These are phyloP conservation scores for Phoenicopterus ruber DNA, from an alignment of 2,113 vertebrate genomes.

Conservation along the genomic window DNA sequence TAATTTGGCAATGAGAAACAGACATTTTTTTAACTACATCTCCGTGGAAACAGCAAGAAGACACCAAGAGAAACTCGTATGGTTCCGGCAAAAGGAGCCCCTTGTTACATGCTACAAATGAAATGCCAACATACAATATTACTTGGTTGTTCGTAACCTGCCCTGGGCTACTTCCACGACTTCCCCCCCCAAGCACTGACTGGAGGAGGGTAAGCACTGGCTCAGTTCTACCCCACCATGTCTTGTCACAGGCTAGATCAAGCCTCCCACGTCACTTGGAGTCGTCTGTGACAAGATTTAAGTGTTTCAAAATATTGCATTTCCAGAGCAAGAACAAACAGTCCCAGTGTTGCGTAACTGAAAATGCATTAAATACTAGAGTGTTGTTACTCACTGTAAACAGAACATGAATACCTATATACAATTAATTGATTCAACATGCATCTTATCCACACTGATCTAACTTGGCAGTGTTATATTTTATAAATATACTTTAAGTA, in stretches of 20 bases:
- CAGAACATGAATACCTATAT: constrained; percentile 50
- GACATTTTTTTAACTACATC: neutral
- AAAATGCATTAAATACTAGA: constrained; percentile 50
- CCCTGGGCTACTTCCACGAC: neutral
- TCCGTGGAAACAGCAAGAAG: constrained; percentile 23
- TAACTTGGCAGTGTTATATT: constrained; percentile 53
- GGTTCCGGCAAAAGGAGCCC: neutral
- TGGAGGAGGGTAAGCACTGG: neutral
- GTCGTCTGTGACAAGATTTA: constrained; percentile 59
- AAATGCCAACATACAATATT: neutral
- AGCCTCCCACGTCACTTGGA: constrained; percentile 47
- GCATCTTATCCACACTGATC: constrained; percentile 24
- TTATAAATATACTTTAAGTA: constrained; percentile 52
- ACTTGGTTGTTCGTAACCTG: neutral
- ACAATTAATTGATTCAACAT: constrained; percentile 56
- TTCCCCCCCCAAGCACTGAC: neutral
- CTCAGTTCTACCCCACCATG: neutral
- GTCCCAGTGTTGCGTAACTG: constrained; percentile 28
- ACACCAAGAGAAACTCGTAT: neutral
- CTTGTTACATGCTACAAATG: neutral
- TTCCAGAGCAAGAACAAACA: constrained; percentile 62
- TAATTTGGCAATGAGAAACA: neutral
- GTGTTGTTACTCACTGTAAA: constrained; percentile 44
- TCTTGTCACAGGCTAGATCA: neutral
- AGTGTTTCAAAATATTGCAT: constrained; percentile 63